Conservation (phyloP, 1,140 invertebrate species). For the Sitobion miscanthi region DNA sequence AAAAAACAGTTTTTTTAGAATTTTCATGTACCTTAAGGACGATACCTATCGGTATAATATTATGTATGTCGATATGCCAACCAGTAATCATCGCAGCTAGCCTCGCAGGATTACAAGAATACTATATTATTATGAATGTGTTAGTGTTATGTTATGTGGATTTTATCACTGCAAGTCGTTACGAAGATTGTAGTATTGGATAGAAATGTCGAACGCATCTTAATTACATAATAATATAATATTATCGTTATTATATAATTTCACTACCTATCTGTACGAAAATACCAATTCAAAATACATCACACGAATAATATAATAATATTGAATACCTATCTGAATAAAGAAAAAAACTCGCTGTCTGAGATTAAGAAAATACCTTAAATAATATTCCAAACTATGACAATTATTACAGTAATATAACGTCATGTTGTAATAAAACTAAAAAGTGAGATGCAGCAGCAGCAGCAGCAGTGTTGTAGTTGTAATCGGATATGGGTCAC, state of each 20-base stretch:
- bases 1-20: background rate
- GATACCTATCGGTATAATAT: background rate
- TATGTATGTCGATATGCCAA: background rate
- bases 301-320: background rate
- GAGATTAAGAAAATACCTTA: background rate
- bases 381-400: background rate
- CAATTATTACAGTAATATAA: background rate
- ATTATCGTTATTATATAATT: background rate
- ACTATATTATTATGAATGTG: background rate
- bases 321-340: background rate
- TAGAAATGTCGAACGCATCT: background rate
- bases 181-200: background rate
- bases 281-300: background rate
- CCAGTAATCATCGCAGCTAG: background rate
- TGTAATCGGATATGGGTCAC: background rate
- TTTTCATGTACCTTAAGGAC: background rate
- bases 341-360: background rate
- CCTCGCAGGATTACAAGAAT: background rate
- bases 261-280: background rate
- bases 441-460: background rate
- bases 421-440: background rate
- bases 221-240: constrained; percentile 8
- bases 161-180: background rate
- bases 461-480: background rate
- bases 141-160: background rate